Conservation (phyloP, 2,797 vertebrate genomes). For the Acridotheres tristis region DNA sequence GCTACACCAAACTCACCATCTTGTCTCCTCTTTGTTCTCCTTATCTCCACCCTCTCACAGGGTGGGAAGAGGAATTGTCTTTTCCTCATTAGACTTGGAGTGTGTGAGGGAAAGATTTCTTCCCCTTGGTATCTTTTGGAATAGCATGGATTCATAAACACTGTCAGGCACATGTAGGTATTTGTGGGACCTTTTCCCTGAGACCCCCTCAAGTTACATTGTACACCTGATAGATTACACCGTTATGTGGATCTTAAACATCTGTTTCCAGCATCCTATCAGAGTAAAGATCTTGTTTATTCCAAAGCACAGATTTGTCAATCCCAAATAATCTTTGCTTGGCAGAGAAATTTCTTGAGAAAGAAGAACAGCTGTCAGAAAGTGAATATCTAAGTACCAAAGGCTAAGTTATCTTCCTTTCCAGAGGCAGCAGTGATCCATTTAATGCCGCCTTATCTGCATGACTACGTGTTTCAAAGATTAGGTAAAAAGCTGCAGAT, state of each 20-base stretch:
- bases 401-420: slow-evolving; percentile 32
- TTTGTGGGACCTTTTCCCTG: neutral
- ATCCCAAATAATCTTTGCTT: slow-evolving; percentile 1
- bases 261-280: neutral
- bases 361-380: slow-evolving; percentile 29
- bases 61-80: neutral
- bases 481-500: slow-evolving; percentile 3
- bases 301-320: neutral
- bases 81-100: neutral
- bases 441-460: slow-evolving; percentile 36
- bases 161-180: neutral
- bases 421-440: slow-evolving; percentile 21
- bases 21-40: neutral
- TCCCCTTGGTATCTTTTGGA: neutral
- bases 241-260: neutral
- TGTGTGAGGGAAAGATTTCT: neutral
- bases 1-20: neutral
- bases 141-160: neutral
- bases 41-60: neutral
- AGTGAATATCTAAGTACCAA: neutral
- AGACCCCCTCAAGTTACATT: neutral
- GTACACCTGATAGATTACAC: fast-evolving
- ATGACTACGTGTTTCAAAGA: neutral
- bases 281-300: slow-evolving; percentile 29
- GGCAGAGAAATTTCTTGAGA: neutral